Conservation (phyloP, 2,888 invertebrate species). For the Hyposoter dolosus region DNA sequence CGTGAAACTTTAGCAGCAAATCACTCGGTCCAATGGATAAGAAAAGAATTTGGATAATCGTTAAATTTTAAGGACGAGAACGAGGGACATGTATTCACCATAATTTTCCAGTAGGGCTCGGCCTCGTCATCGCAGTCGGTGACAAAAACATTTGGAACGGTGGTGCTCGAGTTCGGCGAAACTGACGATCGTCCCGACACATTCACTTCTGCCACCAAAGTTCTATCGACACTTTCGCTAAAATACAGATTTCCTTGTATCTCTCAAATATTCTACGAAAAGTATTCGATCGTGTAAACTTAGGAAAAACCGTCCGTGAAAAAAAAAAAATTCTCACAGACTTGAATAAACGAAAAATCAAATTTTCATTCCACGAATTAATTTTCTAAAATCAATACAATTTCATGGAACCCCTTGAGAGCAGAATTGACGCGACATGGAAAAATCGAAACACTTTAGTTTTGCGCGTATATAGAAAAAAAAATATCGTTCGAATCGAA, state of each 20-base stretch:
- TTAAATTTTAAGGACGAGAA: slow-evolving; percentile 25
- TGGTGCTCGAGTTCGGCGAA: slow-evolving; percentile 49
- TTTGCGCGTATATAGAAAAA: not conserved
- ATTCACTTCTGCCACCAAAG: slow-evolving; percentile 22
- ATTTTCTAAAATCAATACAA: not conserved
- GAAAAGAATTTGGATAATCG: not conserved
- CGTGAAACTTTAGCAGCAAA: too few relatives aligned
- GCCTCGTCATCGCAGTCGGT: slow-evolving; percentile 79
- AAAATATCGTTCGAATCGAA: not conserved
- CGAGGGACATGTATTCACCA: slow-evolving; percentile 72
- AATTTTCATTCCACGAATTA: not conserved
- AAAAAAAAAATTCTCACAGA: not conserved
- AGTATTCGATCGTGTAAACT: not conserved
- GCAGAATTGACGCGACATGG: too few relatives aligned
- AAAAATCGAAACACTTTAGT: too few relatives aligned
- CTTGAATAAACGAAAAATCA: not conserved
- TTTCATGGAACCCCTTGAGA: not conserved
- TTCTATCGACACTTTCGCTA: slow-evolving; percentile 59
- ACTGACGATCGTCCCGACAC: slow-evolving; percentile 55
- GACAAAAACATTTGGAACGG: slow-evolving; percentile 78
- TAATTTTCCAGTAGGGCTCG: slow-evolving; percentile 80
- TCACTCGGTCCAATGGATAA: not conserved
- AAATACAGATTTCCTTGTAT: slow-evolving; percentile 33
- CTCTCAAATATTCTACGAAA: not conserved
- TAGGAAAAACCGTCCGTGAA: not conserved